Evolutionary conservation across 2,113 vertebrate species (phyloP).

Genomic region (Varanus salvator): DNA sequence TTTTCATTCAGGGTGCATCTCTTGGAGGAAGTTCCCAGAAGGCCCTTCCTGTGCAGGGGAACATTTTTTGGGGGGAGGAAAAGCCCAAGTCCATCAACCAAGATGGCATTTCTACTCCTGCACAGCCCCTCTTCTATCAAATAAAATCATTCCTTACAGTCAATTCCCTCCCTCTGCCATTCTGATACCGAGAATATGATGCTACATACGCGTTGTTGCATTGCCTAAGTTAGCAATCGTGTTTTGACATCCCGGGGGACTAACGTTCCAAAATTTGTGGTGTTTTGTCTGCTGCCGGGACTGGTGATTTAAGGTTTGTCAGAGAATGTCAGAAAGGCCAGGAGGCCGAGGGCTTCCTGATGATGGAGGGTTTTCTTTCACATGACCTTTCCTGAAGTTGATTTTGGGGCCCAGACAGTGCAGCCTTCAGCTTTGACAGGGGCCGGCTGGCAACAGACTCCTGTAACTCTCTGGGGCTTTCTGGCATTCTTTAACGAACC

Average conservation of each 20-base stretch:
- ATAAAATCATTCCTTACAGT: too few relatives aligned
- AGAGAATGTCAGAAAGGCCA: slow-evolving; percentile 74
- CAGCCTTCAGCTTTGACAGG: slow-evolving; percentile 77
- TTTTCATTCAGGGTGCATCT: not conserved
- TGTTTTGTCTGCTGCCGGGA: slow-evolving; percentile 71
- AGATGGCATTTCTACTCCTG: too few relatives aligned
- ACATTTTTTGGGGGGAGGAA: not conserved
- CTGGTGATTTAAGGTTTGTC: slow-evolving; percentile 77
- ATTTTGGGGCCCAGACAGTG: slow-evolving; percentile 81
- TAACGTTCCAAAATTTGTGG: slow-evolving; percentile 57
- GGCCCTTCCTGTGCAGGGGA: too few relatives aligned
- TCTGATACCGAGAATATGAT: not conserved
- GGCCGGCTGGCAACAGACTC: slow-evolving; percentile 83
- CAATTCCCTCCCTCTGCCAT: not conserved
- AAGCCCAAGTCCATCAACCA: not conserved
- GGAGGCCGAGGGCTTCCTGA: slow-evolving; percentile 76
- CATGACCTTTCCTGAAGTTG: slow-evolving; percentile 75
- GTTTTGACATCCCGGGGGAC: slow-evolving; percentile 54
- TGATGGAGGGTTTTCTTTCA: slow-evolving; percentile 79
- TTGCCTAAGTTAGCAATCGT: not conserved
- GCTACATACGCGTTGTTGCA: not conserved
- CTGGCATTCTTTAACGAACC: slow-evolving; percentile 83
- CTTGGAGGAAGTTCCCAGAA: not conserved
- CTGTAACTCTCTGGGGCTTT: slow-evolving; percentile 90
- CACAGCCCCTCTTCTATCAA: not conserved